phyloP scores from a whole-genome alignment of 2,888 invertebrate genomes.

The Synanthedon andrenaeformis region DNA sequence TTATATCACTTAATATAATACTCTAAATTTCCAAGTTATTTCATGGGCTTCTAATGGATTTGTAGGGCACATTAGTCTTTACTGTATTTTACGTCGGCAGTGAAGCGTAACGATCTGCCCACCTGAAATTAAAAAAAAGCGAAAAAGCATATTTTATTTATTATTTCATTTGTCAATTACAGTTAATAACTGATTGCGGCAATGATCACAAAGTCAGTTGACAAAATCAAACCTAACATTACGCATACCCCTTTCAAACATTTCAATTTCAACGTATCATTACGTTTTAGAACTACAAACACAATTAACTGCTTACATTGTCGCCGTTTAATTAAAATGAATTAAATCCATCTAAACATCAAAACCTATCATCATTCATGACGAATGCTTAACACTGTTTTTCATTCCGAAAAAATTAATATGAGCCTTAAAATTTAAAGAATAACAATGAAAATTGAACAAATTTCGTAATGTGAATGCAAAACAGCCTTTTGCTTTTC shows the following conservation, averaged over 20 bases:
- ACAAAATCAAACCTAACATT: slow-evolving; percentile 10
- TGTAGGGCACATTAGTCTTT: too few relatives aligned
- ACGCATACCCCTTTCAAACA: slow-evolving; percentile 21
- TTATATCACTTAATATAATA: too few relatives aligned
- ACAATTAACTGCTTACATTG: slow-evolving; percentile 23
- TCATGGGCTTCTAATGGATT: too few relatives aligned
- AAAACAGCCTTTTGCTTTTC: background rate
- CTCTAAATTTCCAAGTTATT: too few relatives aligned
- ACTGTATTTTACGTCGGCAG: too few relatives aligned
- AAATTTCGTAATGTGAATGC: background rate
- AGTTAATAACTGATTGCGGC: background rate
- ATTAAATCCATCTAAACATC: slow-evolving; percentile 13
- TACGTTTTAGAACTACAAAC: slow-evolving; percentile 24
- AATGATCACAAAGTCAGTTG: background rate
- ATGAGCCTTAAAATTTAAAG: background rate
- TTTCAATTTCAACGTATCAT: slow-evolving; percentile 29
- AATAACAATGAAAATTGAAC: background rate
- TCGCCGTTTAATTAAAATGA: slow-evolving; percentile 43
- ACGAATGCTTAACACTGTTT: slow-evolving; percentile 1
- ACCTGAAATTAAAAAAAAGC: too few relatives aligned
- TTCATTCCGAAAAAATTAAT: background rate
- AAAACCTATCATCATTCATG: slow-evolving; percentile 25
- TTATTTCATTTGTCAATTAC: too few relatives aligned
- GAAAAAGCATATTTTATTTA: too few relatives aligned
- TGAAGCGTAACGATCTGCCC: too few relatives aligned